Conservation (phyloP, 2,113 vertebrate species). For the Passer domesticus region DNA sequence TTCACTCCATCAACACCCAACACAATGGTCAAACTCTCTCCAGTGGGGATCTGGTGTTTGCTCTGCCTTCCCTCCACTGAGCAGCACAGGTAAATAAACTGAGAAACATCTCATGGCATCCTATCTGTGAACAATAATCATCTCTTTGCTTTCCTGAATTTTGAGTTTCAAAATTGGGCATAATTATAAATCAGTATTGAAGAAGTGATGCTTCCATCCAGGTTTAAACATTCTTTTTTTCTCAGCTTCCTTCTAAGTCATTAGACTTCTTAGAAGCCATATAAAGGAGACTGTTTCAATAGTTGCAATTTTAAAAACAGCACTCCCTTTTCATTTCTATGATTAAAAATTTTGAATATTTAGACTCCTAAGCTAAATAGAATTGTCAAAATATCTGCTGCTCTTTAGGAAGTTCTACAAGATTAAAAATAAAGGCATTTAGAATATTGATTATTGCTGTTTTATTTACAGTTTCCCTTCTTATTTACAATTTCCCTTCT, state of each 20-base stretch:
- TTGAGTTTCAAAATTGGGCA: neutral
- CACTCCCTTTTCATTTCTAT: constrained; percentile 34
- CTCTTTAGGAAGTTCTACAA: neutral
- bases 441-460: neutral
- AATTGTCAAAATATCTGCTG: neutral
- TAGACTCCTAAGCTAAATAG: neutral
- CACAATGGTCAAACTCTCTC: neutral
- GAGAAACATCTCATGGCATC: neutral
- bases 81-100: neutral
- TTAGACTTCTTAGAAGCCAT: constrained; percentile 41
- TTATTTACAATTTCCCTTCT: neutral
- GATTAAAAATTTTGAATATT: neutral
- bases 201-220: neutral
- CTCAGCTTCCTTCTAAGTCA: constrained; percentile 2
- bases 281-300: constrained; percentile 53
- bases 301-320: constrained; percentile 59
- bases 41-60: neutral
- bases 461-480: neutral
- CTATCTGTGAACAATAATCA: neutral
- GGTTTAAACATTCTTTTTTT: neutral
- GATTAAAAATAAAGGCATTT: neutral
- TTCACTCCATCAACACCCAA: constrained; percentile 39
- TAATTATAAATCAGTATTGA: neutral
- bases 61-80: neutral
- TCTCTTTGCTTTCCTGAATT: neutral